A percentile compares a stretch with the other conserved stretches of the same genome.
phyloP scores from a whole-genome alignment of 2,888 invertebrate species.

The Copidosoma aretas region DNA sequence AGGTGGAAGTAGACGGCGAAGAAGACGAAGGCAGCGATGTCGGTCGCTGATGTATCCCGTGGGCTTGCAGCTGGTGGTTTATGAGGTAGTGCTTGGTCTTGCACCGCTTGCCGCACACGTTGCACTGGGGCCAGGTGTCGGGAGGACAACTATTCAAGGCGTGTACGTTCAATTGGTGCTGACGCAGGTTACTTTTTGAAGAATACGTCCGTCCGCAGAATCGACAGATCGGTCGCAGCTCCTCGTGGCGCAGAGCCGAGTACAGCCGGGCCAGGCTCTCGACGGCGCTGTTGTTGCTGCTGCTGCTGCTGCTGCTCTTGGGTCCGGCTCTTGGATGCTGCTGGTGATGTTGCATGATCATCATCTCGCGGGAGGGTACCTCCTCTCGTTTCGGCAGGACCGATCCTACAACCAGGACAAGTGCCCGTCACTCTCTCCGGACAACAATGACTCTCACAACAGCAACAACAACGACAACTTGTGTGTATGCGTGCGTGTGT shows the following conservation, averaged over 20 bases:
- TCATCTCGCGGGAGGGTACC: slow-evolving; percentile 33
- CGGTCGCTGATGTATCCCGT: slow-evolving; percentile 76
- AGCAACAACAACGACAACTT: no score
- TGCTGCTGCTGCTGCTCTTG: slow-evolving; percentile 1
- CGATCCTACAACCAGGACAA: slow-evolving; percentile 61
- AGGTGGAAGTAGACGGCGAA: slow-evolving; percentile 49
- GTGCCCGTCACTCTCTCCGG: neutral
- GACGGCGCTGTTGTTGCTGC: slow-evolving; percentile 48
- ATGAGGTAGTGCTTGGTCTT: slow-evolving; percentile 80
- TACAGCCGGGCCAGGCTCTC: slow-evolving; percentile 61
- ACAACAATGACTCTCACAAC: no score
- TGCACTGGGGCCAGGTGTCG: slow-evolving; percentile 76
- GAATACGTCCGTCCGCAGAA: slow-evolving; percentile 77
- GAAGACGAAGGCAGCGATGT: slow-evolving; percentile 54
- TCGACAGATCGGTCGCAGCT: slow-evolving; percentile 71
- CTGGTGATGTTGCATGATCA: neutral
- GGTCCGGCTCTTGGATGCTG: slow-evolving; percentile 42
- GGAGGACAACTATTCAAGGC: slow-evolving; percentile 69
- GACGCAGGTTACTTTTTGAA: slow-evolving; percentile 76
- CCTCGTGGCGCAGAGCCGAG: slow-evolving; percentile 58
- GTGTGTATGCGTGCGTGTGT: no score
- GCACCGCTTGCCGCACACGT: slow-evolving; percentile 77
- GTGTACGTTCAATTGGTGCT: slow-evolving; percentile 80
- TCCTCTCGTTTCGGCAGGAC: slow-evolving; percentile 61
- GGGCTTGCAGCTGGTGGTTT: slow-evolving; percentile 78